These are phyloP conservation scores for Diplolepis rosae DNA, from an alignment of 2,888 invertebrate genomes.

Conservation along the genomic window DNA sequence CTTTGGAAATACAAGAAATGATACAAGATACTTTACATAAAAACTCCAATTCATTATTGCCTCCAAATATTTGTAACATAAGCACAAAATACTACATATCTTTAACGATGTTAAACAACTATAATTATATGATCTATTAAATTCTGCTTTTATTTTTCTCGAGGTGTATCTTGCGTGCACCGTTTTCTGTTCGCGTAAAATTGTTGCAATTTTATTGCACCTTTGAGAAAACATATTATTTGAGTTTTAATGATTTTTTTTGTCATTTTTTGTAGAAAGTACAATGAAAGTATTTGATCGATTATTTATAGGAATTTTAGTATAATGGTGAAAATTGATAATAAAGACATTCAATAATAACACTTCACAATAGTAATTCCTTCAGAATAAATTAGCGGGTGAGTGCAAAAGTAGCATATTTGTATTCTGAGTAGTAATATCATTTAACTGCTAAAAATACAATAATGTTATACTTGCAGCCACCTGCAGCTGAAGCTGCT, in stretches of 20 bases:
- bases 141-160: slow-evolving; percentile 23
- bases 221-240: neutral
- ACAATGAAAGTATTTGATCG: neutral
- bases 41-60: neutral
- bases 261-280: neutral
- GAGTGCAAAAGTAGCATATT: neutral
- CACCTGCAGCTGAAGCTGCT: neutral
- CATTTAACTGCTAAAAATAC: too few species aligned
- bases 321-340: slow-evolving; percentile 55
- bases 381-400: neutral
- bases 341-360: slow-evolving; percentile 9
- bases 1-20: slow-evolving; percentile 21
- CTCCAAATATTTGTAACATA: neutral
- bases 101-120: neutral
- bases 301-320: neutral
- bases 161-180: slow-evolving; percentile 32
- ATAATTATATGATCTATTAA: too few species aligned
- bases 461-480: too few species aligned
- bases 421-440: too few species aligned
- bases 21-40: neutral
- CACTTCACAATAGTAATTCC: neutral
- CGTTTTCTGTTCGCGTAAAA: slow-evolving; percentile 31
- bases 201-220: neutral
- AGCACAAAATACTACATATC: neutral
- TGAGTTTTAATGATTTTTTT: neutral